Percentiles rank a stretch among this genome's conserved stretches.
These are phyloP conservation scores for Lobophora halterata DNA, from an alignment of 2,888 invertebrate species.

Conservation along the genomic window DNA sequence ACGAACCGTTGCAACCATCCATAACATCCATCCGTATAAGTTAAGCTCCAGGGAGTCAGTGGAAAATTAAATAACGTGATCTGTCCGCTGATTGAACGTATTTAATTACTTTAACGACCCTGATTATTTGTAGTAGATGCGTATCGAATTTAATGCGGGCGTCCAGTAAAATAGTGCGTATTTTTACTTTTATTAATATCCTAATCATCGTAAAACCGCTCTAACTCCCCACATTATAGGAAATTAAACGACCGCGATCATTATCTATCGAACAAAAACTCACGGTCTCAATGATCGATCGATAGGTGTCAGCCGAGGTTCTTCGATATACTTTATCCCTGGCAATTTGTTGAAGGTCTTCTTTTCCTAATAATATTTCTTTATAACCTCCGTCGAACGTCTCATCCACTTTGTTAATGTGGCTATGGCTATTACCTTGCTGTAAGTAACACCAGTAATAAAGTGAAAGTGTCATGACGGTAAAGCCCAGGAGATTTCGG, in stretches of 20 bases:
- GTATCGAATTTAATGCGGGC: slow-evolving; percentile 35
- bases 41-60: slow-evolving; percentile 22
- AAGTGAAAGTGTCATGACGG: slow-evolving; percentile 28
- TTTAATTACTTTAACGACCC: slow-evolving; percentile 26
- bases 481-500: slow-evolving; percentile 25
- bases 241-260: slow-evolving; percentile 43
- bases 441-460: too few relatives aligned
- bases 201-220: slow-evolving; percentile 34
- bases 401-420: slow-evolving; percentile 23
- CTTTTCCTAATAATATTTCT: slow-evolving; percentile 24
- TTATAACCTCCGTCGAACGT: slow-evolving; percentile 18
- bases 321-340: slow-evolving; percentile 28
- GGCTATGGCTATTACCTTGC: slow-evolving; percentile 23
- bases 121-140: slow-evolving; percentile 19
- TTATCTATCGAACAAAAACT: slow-evolving; percentile 47
- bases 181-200: slow-evolving; percentile 35
- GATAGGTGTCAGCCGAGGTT: slow-evolving; percentile 34
- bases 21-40: slow-evolving; percentile 27
- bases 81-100: slow-evolving; percentile 25
- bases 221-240: slow-evolving; percentile 37
- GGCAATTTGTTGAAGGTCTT: slow-evolving; percentile 28
- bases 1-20: slow-evolving; percentile 21
- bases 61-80: slow-evolving; percentile 24
- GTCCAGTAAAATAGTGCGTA: slow-evolving; percentile 26
- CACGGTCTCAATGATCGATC: slow-evolving; percentile 42